These are phyloP conservation scores for Antheraea mylitta DNA, from an alignment of 1,140 invertebrate genomes.

Conservation along the genomic window DNA sequence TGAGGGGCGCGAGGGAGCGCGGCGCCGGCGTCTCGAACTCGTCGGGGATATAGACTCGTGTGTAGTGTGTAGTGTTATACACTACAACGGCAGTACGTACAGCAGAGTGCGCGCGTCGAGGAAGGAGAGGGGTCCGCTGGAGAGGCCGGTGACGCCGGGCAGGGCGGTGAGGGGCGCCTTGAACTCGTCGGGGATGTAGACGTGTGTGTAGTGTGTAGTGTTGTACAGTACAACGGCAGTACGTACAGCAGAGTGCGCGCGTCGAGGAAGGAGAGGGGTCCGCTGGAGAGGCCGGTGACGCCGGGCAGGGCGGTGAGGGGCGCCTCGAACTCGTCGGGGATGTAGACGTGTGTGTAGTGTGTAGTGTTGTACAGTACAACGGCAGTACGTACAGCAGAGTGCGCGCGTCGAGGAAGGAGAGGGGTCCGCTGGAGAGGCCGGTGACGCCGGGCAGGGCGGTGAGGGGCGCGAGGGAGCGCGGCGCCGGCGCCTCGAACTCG, in stretches of 20 bases:
- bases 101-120: slow-evolving; percentile 89
- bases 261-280: slow-evolving; percentile 86
- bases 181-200: slow-evolving; percentile 94
- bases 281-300: slow-evolving; percentile 83
- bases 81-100: not conserved
- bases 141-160: slow-evolving; percentile 79
- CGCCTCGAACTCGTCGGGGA: slow-evolving; percentile 94
- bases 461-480: slow-evolving; percentile 86
- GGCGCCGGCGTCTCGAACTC: too few species aligned
- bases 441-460: slow-evolving; percentile 66
- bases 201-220: slow-evolving; percentile 68
- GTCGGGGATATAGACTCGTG: not conserved
- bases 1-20: too few species aligned
- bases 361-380: not conserved
- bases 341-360: slow-evolving; percentile 84
- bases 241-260: slow-evolving; percentile 84
- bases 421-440: slow-evolving; percentile 83
- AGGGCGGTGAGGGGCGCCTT: slow-evolving; percentile 87
- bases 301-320: slow-evolving; percentile 79
- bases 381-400: slow-evolving; percentile 76
- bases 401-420: slow-evolving; percentile 90
- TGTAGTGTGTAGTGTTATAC: not conserved
- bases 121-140: slow-evolving; percentile 84
- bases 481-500: slow-evolving; percentile 92
- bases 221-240: not conserved